These are phyloP conservation scores for Caenorhabditis tropicalis DNA, from an alignment of 1,140 invertebrate species.

Conservation along the genomic window DNA sequence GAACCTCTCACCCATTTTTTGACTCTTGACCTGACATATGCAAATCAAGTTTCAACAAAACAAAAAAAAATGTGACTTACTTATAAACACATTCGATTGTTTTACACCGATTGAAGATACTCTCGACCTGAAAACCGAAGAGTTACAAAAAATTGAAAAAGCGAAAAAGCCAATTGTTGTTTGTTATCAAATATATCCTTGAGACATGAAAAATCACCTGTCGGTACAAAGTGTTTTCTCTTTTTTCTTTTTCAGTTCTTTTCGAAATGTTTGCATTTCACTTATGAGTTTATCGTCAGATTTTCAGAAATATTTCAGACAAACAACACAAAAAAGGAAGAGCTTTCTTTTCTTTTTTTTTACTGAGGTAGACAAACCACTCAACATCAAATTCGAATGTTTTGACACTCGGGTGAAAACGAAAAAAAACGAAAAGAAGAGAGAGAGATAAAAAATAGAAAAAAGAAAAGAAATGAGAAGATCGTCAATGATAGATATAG, in stretches of 20 bases:
- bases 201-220: not conserved
- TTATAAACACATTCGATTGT: conserved; percentile 11
- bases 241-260: not conserved
- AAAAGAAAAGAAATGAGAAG: not conserved
- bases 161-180: not conserved
- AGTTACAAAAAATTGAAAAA: not conserved
- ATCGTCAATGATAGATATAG: not conserved
- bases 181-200: not conserved
- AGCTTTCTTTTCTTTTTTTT: not conserved
- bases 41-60: not conserved
- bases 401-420: not conserved
- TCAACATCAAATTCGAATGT: not conserved
- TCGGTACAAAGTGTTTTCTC: not conserved
- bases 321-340: not conserved
- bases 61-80: not conserved
- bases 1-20: not conserved
- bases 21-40: not conserved
- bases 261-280: too few relatives aligned
- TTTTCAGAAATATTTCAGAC: not conserved
- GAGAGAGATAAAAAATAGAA: not conserved
- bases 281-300: too few relatives aligned
- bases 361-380: not conserved
- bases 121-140: not conserved
- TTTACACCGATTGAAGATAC: conserved; percentile 20
- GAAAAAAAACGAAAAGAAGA: not conserved